Evolutionary conservation across 1,140 invertebrate genomes (phyloP).

Genomic region (Drosophila sturtevanti): DNA sequence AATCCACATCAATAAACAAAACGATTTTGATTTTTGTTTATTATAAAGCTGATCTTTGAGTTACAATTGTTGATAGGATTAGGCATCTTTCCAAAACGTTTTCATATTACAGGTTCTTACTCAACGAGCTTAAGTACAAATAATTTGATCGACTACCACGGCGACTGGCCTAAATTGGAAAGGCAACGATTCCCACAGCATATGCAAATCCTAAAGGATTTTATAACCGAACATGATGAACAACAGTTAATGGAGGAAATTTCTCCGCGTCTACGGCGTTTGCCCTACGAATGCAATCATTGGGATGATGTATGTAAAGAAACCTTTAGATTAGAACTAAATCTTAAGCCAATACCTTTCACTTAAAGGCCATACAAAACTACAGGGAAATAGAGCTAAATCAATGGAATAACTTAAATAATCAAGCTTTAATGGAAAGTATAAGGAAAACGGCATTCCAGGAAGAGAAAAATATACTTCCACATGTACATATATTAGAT

Average conservation of each 20-base stretch:
- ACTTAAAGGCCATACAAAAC: background rate
- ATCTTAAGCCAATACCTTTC: background rate
- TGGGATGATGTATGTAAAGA: slow-evolving; percentile 5
- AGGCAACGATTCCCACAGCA: background rate
- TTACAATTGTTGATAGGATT: too few species aligned
- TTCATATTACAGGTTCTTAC: background rate
- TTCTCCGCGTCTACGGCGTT: background rate
- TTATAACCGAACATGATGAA: background rate
- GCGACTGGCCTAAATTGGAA: background rate
- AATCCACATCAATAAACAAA: too few species aligned
- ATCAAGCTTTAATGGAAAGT: background rate
- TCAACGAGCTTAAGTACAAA: background rate
- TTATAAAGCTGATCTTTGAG: too few species aligned
- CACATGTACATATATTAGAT: slow-evolving; percentile 7
- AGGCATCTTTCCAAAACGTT: too few species aligned
- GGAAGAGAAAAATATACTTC: background rate
- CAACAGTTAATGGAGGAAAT: background rate
- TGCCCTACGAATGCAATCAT: background rate
- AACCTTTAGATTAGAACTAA: background rate
- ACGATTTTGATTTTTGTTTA: too few species aligned
- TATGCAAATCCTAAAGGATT: background rate
- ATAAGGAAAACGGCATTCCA: background rate
- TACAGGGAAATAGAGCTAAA: slow-evolving; percentile 1
- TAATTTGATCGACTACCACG: background rate
- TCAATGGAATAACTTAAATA: background rate